phyloP scores from a whole-genome alignment of 1,140 invertebrate species.

The Anadara kagoshimensis region DNA sequence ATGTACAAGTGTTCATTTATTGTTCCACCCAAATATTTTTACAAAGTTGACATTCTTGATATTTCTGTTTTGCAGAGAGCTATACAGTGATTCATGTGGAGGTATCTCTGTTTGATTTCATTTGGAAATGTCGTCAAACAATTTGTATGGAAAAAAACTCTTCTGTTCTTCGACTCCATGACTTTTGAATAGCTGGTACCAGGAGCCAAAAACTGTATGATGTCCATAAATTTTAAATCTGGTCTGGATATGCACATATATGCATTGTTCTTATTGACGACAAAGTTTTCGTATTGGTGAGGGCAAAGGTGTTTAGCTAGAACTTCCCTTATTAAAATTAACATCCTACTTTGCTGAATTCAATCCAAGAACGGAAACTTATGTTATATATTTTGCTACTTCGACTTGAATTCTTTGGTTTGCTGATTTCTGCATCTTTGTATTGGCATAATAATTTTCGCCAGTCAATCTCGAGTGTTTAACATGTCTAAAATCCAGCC shows the following conservation, averaged over 20 bases:
- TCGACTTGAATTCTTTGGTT: neutral
- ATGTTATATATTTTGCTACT: conserved; percentile 11
- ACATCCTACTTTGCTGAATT: conserved; percentile 43
- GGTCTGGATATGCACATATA: conserved; percentile 29
- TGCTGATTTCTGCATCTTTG: neutral
- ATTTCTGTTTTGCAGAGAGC: conserved; percentile 22
- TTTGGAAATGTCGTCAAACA: conserved; percentile 11
- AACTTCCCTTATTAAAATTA: conserved; percentile 29
- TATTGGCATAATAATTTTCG: neutral
- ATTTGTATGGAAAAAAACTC: conserved; percentile 43
- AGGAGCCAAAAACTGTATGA: conserved; percentile 41
- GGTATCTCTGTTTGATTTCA: conserved; percentile 12
- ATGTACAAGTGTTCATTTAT: conserved; percentile 34
- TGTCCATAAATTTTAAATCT: conserved; percentile 28
- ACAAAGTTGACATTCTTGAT: conserved; percentile 37
- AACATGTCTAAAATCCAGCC: neutral
- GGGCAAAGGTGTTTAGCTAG: conserved; percentile 25
- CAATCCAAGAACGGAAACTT: conserved; percentile 29
- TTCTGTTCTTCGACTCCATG: conserved; percentile 38
- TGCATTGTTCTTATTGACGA: conserved; percentile 27
- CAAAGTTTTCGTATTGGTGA: conserved; percentile 21
- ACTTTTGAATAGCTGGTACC: conserved; percentile 37
- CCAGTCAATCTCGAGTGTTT: neutral
- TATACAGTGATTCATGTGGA: conserved; percentile 32
- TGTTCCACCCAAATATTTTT: conserved; percentile 33